phyloP scores from a whole-genome alignment of 2,113 vertebrate genomes.

The Cettia cetti region DNA sequence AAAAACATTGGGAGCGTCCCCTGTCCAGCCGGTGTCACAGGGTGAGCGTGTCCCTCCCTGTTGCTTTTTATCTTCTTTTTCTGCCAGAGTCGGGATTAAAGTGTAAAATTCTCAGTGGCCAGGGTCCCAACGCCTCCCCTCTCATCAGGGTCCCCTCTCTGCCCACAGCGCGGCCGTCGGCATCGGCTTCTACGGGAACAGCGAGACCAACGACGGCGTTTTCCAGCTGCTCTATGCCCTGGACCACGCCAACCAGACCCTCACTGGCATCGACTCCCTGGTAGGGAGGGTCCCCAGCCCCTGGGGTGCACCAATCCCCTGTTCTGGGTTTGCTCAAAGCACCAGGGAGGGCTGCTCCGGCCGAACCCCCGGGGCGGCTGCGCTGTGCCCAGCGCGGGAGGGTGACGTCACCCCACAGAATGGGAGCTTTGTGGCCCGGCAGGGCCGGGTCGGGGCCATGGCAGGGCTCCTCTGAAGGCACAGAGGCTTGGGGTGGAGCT shows the following conservation, averaged over 20 bases:
- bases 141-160: not conserved
- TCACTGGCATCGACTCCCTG: constrained; percentile 87
- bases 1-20: fast-evolving
- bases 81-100: too few relatives aligned
- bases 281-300: constrained; percentile 56
- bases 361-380: not conserved
- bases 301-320: fast-evolving
- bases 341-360: not conserved
- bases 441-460: fast-evolving
- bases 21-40: fast-evolving
- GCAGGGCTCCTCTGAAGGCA: not conserved
- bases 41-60: not conserved
- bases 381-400: not conserved
- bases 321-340: not conserved
- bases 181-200: constrained; percentile 97
- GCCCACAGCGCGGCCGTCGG: constrained; percentile 82
- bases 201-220: constrained; percentile 91
- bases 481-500: fast-evolving
- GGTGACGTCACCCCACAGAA: constrained; percentile 12
- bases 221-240: constrained; percentile 93
- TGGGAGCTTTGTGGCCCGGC: constrained; percentile 3
- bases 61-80: too few relatives aligned
- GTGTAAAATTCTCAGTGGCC: too few relatives aligned
- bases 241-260: constrained; percentile 91
- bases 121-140: not conserved